Evolutionary conservation across 2,888 invertebrate species (phyloP), one percentile per base, ranked within the genome.

Genomic region (Heteromyza rotundicornis): DNA sequence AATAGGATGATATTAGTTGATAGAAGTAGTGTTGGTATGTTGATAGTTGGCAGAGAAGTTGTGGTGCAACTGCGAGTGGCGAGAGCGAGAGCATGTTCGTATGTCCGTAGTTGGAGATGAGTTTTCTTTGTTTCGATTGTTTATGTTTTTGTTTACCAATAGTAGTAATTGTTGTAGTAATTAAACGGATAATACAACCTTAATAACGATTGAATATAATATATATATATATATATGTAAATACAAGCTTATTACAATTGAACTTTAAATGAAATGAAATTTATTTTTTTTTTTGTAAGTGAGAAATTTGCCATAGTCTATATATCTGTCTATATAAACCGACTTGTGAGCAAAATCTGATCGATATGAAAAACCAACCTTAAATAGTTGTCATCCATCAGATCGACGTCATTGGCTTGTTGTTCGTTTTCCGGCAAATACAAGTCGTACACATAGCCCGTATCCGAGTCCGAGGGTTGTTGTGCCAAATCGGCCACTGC

Each of bases 381-480:
- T 80, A 81, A 64, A 69, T 81, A 78, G 72, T 81, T 80, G 72
- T 81, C 79, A 59, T 80, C 81, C 73, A 78, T 75, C 61, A 81
- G 71, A 71, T 82, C 81, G 61, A 80, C 77, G 66, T 84, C 73
- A 63, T 85, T 83, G 36, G 83, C 82, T 50, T 86, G 83, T 67
- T 84, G 83, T 19, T 84, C 84, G 67, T 83, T 83, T 68, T 84
- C 80, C 10, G 87, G 86, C 71, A 87, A 86, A 80, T 89, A 89
- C 24, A 89, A 82, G 79, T 89, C 89, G 68, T 88, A 89, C 7
- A 89, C 89, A 77, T 85, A 89, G 57, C 81, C 78, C n/a, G 76
- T 69, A 47, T 83, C 78, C 7, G 78, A 79, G 64, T 81, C 78
- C 20, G 73, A 73, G 12, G 76, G 74, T 63, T 64, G 71, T 62